Evolutionary conservation across 1,140 invertebrate species (phyloP).

Genomic region (Orius insidiosus): DNA sequence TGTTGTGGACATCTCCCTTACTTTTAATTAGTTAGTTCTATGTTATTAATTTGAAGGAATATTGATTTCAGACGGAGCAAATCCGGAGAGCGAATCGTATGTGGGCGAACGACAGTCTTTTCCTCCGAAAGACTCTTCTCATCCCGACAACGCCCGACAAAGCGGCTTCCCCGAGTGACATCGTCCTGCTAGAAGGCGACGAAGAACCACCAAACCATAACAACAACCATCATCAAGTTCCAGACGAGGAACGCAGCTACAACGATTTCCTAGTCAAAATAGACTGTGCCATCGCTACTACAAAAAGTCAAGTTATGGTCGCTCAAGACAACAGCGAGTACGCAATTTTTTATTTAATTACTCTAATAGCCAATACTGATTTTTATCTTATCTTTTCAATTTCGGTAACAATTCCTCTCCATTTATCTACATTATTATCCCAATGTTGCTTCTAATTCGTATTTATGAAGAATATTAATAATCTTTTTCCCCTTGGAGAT

Average conservation of each 20-base stretch:
- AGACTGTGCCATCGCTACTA: slow-evolving; percentile 67
- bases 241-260: slow-evolving; percentile 50
- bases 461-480: too few relatives aligned
- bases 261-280: slow-evolving; percentile 73
- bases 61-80: slow-evolving; percentile 57
- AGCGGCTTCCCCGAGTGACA: slow-evolving; percentile 9
- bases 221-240: slow-evolving; percentile 16
- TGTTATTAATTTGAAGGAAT: too few relatives aligned
- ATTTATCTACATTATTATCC: too few relatives aligned
- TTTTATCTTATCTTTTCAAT: too few relatives aligned
- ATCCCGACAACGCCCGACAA: slow-evolving; percentile 18
- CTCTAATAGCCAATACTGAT: too few relatives aligned
- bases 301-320: slow-evolving; percentile 67
- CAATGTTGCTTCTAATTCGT: too few relatives aligned
- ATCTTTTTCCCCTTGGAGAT: too few relatives aligned
- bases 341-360: slow-evolving; percentile 31
- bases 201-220: slow-evolving; percentile 1
- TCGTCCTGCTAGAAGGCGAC: slow-evolving; percentile 2
- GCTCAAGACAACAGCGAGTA: slow-evolving; percentile 59
- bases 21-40: too few relatives aligned
- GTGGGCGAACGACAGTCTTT: slow-evolving; percentile 72
- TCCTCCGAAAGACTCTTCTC: slow-evolving; percentile 19
- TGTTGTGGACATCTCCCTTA: too few relatives aligned
- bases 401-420: too few relatives aligned
- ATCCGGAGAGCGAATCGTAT: slow-evolving; percentile 71